phyloP scores from a whole-genome alignment of 64 coral and sea anemone genomes.

The Pocillopora damicornis region DNA sequence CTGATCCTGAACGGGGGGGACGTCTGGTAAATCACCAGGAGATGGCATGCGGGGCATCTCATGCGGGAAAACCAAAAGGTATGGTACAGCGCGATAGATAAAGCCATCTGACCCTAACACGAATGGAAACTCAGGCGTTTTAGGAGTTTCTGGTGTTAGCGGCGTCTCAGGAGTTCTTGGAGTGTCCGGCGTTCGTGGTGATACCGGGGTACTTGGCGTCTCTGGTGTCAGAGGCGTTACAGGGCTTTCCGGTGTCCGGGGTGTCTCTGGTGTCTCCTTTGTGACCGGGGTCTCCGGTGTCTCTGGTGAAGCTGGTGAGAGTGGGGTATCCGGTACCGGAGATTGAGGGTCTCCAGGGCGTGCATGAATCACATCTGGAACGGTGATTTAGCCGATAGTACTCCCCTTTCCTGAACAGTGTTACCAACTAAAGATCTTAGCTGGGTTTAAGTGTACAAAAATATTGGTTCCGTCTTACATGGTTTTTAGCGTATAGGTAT shows the following conservation, averaged over 20 bases:
- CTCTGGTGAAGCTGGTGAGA: slow-evolving; percentile 27
- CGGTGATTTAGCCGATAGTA: slow-evolving; percentile 24
- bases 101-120: slow-evolving; percentile 19
- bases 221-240: slow-evolving; percentile 58
- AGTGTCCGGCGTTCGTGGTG: slow-evolving; percentile 58
- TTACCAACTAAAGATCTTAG: neutral
- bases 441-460: neutral
- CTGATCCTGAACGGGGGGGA: slow-evolving; percentile 49
- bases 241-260: slow-evolving; percentile 37
- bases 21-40: slow-evolving; percentile 52
- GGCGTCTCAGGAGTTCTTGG: slow-evolving; percentile 41
- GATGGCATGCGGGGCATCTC: slow-evolving; percentile 51
- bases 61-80: slow-evolving; percentile 30
- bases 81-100: slow-evolving; percentile 29
- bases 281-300: slow-evolving; percentile 61
- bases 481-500: too few species aligned
- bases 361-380: slow-evolving; percentile 34
- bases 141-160: slow-evolving; percentile 34
- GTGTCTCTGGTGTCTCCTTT: slow-evolving; percentile 53
- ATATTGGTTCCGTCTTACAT: too few species aligned
- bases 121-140: slow-evolving; percentile 41
- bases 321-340: slow-evolving; percentile 42
- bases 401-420: neutral
- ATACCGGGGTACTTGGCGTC: slow-evolving; percentile 52
- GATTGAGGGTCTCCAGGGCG: neutral